phyloP scores from a whole-genome alignment of 1,140 invertebrate species.

The Mya arenaria region DNA sequence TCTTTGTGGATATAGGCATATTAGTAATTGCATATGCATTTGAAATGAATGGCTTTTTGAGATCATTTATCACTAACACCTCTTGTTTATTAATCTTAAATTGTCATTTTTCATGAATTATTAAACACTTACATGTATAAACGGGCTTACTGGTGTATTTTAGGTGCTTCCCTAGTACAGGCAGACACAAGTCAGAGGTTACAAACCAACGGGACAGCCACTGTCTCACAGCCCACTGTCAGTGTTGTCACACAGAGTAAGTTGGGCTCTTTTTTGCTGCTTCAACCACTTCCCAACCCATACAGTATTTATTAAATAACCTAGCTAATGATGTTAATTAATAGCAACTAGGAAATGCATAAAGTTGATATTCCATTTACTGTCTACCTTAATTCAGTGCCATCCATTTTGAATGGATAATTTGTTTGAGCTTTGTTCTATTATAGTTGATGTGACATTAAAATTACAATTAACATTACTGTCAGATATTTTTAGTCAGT shows the following conservation, averaged over 20 bases:
- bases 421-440: not conserved
- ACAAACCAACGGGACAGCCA: constrained; percentile 1
- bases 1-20: too few relatives aligned
- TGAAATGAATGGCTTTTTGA: too few relatives aligned
- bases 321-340: not conserved
- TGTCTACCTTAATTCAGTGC: not conserved
- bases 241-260: not conserved
- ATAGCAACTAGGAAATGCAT: not conserved
- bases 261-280: constrained; percentile 5
- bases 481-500: not conserved
- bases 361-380: not conserved
- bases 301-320: not conserved
- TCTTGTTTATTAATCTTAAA: too few relatives aligned
- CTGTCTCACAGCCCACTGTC: constrained; percentile 26
- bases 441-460: not conserved
- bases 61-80: too few relatives aligned
- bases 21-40: too few relatives aligned
- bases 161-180: constrained; percentile 10
- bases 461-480: not conserved
- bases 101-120: too few relatives aligned
- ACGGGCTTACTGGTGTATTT: too few relatives aligned
- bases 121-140: too few relatives aligned
- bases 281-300: not conserved
- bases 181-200: constrained; percentile 29
- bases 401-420: not conserved